A percentile compares a stretch with the other conserved stretches of the same genome.
Conservation (phyloP, 64 coral and sea anemone species). For the Actinia equina region DNA sequence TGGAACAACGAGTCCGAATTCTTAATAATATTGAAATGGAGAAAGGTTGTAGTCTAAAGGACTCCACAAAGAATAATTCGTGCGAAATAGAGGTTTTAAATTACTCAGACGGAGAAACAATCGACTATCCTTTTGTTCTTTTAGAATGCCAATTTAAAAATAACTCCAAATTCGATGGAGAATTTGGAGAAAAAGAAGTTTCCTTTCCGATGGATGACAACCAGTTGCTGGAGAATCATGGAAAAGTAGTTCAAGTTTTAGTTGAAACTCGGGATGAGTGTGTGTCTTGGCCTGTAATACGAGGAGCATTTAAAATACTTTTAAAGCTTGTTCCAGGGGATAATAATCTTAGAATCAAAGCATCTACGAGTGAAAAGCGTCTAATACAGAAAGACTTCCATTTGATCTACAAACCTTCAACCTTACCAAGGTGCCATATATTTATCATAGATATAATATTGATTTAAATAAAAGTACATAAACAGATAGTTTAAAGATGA, state of each 20-base stretch:
- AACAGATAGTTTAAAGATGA: neutral
- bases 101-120: slow-evolving; percentile 44
- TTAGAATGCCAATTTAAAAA: slow-evolving; percentile 45
- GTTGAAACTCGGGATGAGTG: slow-evolving; percentile 35
- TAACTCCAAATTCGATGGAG: neutral
- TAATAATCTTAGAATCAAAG: slow-evolving; percentile 65
- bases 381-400: slow-evolving; percentile 43
- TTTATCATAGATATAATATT: neutral
- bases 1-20: neutral
- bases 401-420: slow-evolving; percentile 41
- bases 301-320: slow-evolving; percentile 77
- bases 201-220: neutral
- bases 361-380: neutral
- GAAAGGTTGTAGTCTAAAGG: neutral
- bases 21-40: neutral
- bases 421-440: slow-evolving; percentile 48
- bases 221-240: neutral
- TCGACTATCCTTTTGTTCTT: slow-evolving; percentile 72
- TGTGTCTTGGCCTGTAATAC: slow-evolving; percentile 61
- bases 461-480: neutral
- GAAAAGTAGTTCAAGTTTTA: slow-evolving; percentile 21
- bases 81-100: slow-evolving; percentile 56
- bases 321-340: slow-evolving; percentile 55
- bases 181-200: neutral
- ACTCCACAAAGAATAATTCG: neutral